A percentile compares a stretch with the other conserved stretches of the same genome.
These are phyloP conservation scores for Orchesellides sinensis DNA, from an alignment of 2,888 invertebrate species.

Conservation along the genomic window DNA sequence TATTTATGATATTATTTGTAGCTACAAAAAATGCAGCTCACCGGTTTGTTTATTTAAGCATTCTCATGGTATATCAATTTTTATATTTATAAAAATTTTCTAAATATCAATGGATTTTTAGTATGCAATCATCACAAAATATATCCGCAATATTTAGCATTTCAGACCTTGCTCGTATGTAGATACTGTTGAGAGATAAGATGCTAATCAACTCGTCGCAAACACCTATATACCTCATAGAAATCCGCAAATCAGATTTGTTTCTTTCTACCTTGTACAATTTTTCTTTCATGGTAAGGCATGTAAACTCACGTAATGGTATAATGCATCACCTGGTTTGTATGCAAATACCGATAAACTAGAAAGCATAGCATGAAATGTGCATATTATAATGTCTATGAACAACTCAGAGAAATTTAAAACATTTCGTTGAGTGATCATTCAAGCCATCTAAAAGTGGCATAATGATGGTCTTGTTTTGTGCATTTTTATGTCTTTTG, in stretches of 20 bases:
- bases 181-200: slow-evolving; percentile 48
- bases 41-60: no score
- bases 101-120: neutral
- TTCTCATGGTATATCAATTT: no score
- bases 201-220: slow-evolving; percentile 58
- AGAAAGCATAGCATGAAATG: no score
- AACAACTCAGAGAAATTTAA: slow-evolving; percentile 35
- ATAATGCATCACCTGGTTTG: slow-evolving; percentile 1
- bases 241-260: slow-evolving; percentile 31
- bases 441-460: slow-evolving; percentile 38
- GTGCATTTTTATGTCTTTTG: slow-evolving; percentile 41
- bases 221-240: slow-evolving; percentile 42
- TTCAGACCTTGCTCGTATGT: slow-evolving; percentile 12
- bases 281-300: no score
- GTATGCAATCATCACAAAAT: neutral
- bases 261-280: neutral
- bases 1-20: no score
- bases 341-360: slow-evolving; percentile 18
- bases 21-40: no score
- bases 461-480: slow-evolving; percentile 54
- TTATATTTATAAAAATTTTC: no score
- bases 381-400: no score
- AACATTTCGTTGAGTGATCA: slow-evolving; percentile 52
- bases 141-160: neutral
- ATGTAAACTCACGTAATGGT: neutral